These are phyloP conservation scores for Bubo bubo DNA, from an alignment of 2,113 vertebrate genomes.

Conservation along the genomic window DNA sequence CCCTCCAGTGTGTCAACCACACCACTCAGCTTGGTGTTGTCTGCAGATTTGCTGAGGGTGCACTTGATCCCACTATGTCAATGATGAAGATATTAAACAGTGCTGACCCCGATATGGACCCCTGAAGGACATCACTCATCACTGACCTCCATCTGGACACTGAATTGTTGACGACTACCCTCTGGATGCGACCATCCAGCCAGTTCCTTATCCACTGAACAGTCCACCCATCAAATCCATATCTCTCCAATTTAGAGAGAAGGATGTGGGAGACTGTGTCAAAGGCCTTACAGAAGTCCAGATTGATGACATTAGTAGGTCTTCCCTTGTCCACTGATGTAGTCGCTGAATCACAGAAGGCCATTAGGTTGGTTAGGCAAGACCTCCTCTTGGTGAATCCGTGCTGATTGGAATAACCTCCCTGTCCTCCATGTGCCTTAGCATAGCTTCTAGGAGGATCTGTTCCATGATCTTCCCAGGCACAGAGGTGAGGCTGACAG, in stretches of 20 bases:
- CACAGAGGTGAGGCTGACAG: neutral
- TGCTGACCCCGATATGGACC: neutral
- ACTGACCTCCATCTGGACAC: neutral
- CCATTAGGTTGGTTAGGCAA: neutral
- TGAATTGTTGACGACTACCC: neutral
- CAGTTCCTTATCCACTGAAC: neutral
- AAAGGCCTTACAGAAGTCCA: neutral
- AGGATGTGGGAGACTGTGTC: neutral
- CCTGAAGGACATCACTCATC: neutral
- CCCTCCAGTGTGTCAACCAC: neutral
- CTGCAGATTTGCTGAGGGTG: neutral
- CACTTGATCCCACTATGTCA: fast-evolving
- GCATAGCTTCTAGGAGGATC: neutral
- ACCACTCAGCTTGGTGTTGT: neutral
- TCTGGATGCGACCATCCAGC: neutral
- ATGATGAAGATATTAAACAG: neutral
- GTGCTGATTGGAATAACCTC: neutral
- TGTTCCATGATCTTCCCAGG: neutral
- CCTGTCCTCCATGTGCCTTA: neutral
- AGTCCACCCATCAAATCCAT: neutral
- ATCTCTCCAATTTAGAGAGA: neutral
- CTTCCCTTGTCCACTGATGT: neutral
- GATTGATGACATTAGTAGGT: neutral
- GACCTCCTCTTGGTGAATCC: neutral
- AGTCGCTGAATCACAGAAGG: neutral